A percentile compares a stretch with the other conserved stretches of the same genome.
These are phyloP conservation scores for Drosophila fungiperda DNA, from an alignment of 2,888 invertebrate genomes.

Conservation along the genomic window DNA sequence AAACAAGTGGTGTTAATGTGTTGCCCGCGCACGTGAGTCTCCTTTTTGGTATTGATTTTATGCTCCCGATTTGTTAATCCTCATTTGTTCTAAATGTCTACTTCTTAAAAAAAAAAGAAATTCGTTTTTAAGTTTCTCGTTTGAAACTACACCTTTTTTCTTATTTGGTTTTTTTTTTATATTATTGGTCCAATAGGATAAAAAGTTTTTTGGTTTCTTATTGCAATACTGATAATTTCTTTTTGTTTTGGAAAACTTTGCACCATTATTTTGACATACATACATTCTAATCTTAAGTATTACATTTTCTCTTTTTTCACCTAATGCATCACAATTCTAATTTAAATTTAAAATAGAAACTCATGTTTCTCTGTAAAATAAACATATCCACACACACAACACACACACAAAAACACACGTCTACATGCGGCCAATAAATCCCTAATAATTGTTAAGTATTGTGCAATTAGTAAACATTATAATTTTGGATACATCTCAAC, in stretches of 20 bases:
- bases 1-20: constrained; percentile 79
- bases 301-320: constrained; percentile 46
- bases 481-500: constrained; percentile 19
- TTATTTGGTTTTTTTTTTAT: constrained; percentile 14
- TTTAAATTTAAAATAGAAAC: constrained; percentile 38
- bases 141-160: constrained; percentile 30
- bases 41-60: constrained; percentile 77
- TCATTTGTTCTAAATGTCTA: constrained; percentile 45
- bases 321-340: constrained; percentile 66
- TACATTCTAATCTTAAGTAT: constrained; percentile 64
- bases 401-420: constrained; percentile 22
- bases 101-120: constrained; percentile 26
- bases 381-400: constrained; percentile 36
- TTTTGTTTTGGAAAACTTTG: constrained; percentile 40
- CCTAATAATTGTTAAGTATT: constrained; percentile 67
- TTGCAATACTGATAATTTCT: constrained; percentile 27
- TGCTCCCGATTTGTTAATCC: constrained; percentile 68
- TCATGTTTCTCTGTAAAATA: constrained; percentile 51
- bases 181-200: constrained; percentile 5
- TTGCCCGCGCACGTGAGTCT: constrained; percentile 82
- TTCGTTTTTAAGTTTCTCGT: constrained; percentile 61
- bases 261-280: constrained; percentile 49
- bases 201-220: constrained; percentile 26
- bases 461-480: constrained; percentile 60
- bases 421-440: constrained; percentile 28